phyloP scores from a whole-genome alignment of 1,140 invertebrate species.

The Drosophila sucinea region DNA sequence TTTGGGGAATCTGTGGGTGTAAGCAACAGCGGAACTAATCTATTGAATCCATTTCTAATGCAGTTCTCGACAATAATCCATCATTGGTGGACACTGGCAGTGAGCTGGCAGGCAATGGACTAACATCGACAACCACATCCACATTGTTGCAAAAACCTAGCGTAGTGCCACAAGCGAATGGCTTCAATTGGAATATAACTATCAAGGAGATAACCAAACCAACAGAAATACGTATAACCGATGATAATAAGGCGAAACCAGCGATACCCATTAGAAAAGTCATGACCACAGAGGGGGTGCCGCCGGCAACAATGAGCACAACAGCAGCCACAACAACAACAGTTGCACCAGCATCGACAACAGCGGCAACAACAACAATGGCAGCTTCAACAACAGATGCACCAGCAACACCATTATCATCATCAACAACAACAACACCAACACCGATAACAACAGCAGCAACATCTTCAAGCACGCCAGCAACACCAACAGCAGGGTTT shows the following conservation, averaged over 20 bases:
- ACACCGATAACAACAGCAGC: constrained; percentile 17
- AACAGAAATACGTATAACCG: constrained; percentile 80
- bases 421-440: constrained; percentile 15
- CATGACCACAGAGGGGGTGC: constrained; percentile 24
- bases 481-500: neutral
- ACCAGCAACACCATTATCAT: constrained; percentile 26
- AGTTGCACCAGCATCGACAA: constrained; percentile 8
- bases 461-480: constrained; percentile 16
- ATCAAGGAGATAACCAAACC: constrained; percentile 83
- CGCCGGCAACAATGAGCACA: neutral
- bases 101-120: constrained; percentile 34
- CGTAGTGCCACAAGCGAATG: constrained; percentile 42
- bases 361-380: constrained; percentile 8
- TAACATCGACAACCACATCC: constrained; percentile 7
- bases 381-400: constrained; percentile 21
- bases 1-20: neutral
- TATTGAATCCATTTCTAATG: neutral
- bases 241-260: constrained; percentile 75
- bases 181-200: constrained; percentile 78
- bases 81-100: constrained; percentile 36
- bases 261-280: constrained; percentile 60
- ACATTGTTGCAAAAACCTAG: constrained; percentile 44
- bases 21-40: neutral
- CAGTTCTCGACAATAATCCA: constrained; percentile 70
- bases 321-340: constrained; percentile 5